Evolutionary conservation across 2,888 invertebrate genomes (phyloP).

Genomic region (Cecidostiba fungosa): DNA sequence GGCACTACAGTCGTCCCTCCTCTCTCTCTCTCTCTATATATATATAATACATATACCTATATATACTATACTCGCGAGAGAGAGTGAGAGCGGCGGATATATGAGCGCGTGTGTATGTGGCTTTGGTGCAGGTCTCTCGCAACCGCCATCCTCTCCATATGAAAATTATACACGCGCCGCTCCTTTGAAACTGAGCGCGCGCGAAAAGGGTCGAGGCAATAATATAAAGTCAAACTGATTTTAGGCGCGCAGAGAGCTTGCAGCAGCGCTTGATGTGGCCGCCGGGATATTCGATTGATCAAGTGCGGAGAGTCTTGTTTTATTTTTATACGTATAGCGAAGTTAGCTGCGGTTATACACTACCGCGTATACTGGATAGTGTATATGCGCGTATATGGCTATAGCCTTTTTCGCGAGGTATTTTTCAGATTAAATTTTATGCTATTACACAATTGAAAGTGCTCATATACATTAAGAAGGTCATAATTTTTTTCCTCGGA

Average conservation of each 20-base stretch:
- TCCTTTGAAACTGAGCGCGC: slow-evolving; percentile 45
- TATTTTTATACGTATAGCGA: background rate
- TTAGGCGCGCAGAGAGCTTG: background rate
- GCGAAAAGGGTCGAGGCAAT: slow-evolving; percentile 19
- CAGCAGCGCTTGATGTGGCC: background rate
- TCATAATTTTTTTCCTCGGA: background rate
- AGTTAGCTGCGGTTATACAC: no score
- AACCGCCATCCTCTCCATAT: slow-evolving; percentile 40
- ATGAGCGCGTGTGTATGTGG: background rate
- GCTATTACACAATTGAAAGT: no score
- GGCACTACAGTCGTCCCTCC: slow-evolving; percentile 61
- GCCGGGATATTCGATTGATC: background rate
- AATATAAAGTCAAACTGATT: slow-evolving; percentile 14
- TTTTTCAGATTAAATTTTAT: no score
- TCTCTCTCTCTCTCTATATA: slow-evolving; percentile 48
- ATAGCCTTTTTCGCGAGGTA: no score
- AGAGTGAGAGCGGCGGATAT: background rate
- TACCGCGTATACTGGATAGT: no score
- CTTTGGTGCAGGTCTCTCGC: background rate
- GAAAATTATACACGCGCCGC: slow-evolving; percentile 43
- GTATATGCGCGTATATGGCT: no score
- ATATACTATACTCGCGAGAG: background rate
- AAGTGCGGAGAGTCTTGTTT: background rate
- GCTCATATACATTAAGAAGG: no score
- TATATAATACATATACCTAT: background rate